A percentile compares a stretch with the other conserved stretches of the same genome.
phyloP scores from a whole-genome alignment of 1,140 invertebrate genomes.

The Rhyacophila brunnea region DNA sequence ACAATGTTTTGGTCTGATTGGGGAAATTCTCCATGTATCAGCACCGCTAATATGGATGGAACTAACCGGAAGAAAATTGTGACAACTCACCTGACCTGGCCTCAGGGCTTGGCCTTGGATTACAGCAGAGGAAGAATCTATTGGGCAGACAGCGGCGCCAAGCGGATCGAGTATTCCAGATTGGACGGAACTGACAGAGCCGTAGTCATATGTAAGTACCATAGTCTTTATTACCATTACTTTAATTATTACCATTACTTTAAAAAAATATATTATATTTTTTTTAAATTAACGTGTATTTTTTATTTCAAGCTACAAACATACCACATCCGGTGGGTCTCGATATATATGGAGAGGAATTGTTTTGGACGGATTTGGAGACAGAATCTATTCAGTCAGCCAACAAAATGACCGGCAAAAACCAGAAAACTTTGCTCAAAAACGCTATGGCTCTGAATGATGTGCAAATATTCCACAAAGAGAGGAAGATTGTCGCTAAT shows the following conservation, averaged over 20 bases:
- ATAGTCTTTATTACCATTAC: not conserved
- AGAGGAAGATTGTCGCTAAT: slow-evolving; percentile 51
- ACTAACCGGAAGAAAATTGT: slow-evolving; percentile 65
- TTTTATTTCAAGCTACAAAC: slow-evolving; percentile 47
- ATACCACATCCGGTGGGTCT: slow-evolving; percentile 84
- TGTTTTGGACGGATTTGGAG: slow-evolving; percentile 89
- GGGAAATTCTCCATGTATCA: slow-evolving; percentile 79
- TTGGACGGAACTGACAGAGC: slow-evolving; percentile 75
- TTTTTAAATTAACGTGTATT: slow-evolving; percentile 1
- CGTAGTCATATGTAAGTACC: slow-evolving; percentile 60
- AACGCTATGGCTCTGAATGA: slow-evolving; percentile 79
- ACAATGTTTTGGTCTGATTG: slow-evolving; percentile 90
- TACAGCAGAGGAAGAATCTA: slow-evolving; percentile 67
- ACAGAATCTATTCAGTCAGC: slow-evolving; percentile 73
- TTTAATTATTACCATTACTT: too few relatives aligned
- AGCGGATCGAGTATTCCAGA: slow-evolving; percentile 79
- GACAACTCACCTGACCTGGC: slow-evolving; percentile 71
- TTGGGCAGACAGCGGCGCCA: slow-evolving; percentile 80
- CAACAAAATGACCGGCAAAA: slow-evolving; percentile 71
- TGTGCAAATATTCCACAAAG: slow-evolving; percentile 79
- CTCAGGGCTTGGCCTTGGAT: slow-evolving; percentile 82
- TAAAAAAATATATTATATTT: not conserved
- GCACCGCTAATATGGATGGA: slow-evolving; percentile 87
- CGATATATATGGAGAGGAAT: slow-evolving; percentile 77
- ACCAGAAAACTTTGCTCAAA: slow-evolving; percentile 62